phyloP scores from a whole-genome alignment of 2,797 vertebrate species.

The Artibeus jamaicensis region DNA sequence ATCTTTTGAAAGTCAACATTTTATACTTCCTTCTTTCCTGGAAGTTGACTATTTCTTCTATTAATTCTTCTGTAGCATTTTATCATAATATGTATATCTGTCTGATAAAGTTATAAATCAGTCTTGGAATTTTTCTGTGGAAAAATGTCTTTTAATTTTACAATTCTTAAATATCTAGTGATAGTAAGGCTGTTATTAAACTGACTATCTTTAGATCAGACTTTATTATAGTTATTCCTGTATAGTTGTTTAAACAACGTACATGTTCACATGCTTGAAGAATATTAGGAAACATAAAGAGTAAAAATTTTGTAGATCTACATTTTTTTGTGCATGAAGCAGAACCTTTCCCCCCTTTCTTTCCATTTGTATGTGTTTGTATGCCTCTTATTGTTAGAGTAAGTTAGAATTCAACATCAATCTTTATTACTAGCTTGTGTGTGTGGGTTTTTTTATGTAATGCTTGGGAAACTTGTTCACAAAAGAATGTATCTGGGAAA shows the following conservation, averaged over 20 bases:
- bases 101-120: not conserved
- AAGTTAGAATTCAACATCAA: not conserved
- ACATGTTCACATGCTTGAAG: not conserved
- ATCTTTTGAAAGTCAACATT: not conserved
- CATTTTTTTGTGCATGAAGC: not conserved
- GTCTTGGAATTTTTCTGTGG: not conserved
- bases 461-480: not conserved
- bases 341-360: not conserved
- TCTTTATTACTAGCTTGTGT: not conserved
- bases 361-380: not conserved
- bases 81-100: not conserved
- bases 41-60: not conserved
- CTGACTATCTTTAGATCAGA: not conserved
- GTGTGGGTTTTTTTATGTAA: not conserved
- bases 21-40: not conserved
- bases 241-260: not conserved
- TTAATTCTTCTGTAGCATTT: not conserved
- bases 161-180: slow-evolving; percentile 13
- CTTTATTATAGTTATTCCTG: not conserved
- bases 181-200: not conserved
- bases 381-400: not conserved
- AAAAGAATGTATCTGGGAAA: not conserved
- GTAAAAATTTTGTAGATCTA: not conserved
- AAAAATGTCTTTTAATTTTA: not conserved
- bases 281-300: slow-evolving; percentile 4